A percentile compares a stretch with the other conserved stretches of the same genome.
These are phyloP conservation scores for Ips typographus DNA, from an alignment of 1,140 invertebrate species.

Conservation along the genomic window DNA sequence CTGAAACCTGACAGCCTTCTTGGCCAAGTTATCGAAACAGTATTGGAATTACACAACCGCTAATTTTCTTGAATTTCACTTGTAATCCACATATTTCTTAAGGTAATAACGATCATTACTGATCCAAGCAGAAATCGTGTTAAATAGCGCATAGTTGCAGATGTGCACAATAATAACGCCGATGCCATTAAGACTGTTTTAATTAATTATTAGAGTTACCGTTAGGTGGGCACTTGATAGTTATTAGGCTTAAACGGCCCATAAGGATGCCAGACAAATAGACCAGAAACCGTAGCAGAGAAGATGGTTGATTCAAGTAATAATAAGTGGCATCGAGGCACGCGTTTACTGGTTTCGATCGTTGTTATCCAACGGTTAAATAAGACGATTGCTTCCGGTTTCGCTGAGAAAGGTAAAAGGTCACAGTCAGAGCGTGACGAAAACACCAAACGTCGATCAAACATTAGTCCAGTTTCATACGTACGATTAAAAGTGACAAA, in stretches of 20 bases:
- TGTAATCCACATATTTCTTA: not conserved
- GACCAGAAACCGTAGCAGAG: constrained; percentile 14
- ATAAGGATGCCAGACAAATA: constrained; percentile 19
- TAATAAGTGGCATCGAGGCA: too few species aligned
- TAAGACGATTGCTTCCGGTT: too few species aligned
- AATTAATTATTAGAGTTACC: constrained; percentile 23
- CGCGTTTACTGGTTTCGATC: too few species aligned
- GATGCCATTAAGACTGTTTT: constrained; percentile 5
- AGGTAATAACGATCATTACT: not conserved
- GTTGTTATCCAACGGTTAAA: too few species aligned
- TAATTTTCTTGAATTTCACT: constrained; percentile 1
- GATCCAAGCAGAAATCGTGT: not conserved
- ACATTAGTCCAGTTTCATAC: not conserved
- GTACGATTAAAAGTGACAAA: constrained; percentile 10
- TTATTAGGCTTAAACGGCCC: constrained; percentile 13
- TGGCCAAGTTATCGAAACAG: not conserved
- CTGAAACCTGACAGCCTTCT: too few species aligned
- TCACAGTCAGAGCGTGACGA: not conserved
- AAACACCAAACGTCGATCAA: not conserved
- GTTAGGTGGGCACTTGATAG: constrained; percentile 9
- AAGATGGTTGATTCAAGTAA: not conserved
- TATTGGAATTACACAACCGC: not conserved
- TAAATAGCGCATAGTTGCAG: constrained; percentile 13
- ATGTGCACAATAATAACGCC: constrained; percentile 15
- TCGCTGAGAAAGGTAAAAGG: too few species aligned